Percentiles rank a stretch among this genome's conserved stretches.
These are phyloP conservation scores for Yponomeuta malinellus DNA, from an alignment of 2,888 invertebrate species.

Conservation along the genomic window DNA sequence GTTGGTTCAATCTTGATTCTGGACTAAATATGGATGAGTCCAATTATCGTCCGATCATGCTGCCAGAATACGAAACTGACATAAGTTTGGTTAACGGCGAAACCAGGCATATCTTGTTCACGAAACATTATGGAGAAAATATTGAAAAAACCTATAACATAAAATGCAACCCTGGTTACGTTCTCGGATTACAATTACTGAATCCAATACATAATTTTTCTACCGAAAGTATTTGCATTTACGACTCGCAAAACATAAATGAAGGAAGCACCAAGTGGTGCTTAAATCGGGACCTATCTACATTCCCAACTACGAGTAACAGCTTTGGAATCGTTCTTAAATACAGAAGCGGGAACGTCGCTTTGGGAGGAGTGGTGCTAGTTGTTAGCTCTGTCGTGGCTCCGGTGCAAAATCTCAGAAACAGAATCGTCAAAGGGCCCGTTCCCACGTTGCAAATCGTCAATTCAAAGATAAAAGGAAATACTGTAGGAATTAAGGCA, in stretches of 20 bases:
- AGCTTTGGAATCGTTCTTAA: constrained; percentile 87
- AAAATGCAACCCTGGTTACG: constrained; percentile 86
- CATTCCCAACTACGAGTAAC: constrained; percentile 92
- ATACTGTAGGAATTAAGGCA: constrained; percentile 86
- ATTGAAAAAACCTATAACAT: constrained; percentile 77
- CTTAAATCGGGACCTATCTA: constrained; percentile 87
- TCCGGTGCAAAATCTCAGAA: constrained; percentile 82
- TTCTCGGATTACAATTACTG: constrained; percentile 90
- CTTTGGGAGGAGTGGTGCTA: constrained; percentile 88
- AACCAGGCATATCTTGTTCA: constrained; percentile 87
- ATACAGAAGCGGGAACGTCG: constrained; percentile 86
- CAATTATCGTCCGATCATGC: constrained; percentile 82
- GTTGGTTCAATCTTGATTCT: constrained; percentile 88
- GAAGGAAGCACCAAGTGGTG: constrained; percentile 83
- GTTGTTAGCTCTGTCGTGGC: constrained; percentile 84
- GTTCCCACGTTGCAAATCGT: constrained; percentile 84
- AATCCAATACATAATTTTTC: constrained; percentile 94
- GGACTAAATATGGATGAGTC: constrained; percentile 81
- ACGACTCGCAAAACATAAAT: constrained; percentile 83
- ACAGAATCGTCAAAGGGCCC: constrained; percentile 85
- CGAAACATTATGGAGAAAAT: constrained; percentile 76
- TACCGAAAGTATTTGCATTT: constrained; percentile 87
- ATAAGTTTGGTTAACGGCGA: constrained; percentile 82
- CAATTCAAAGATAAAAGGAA: constrained; percentile 86
- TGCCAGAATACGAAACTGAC: constrained; percentile 79